These are phyloP conservation scores for Diachrysia chrysitis DNA, from an alignment of 2,888 invertebrate species.

Conservation along the genomic window DNA sequence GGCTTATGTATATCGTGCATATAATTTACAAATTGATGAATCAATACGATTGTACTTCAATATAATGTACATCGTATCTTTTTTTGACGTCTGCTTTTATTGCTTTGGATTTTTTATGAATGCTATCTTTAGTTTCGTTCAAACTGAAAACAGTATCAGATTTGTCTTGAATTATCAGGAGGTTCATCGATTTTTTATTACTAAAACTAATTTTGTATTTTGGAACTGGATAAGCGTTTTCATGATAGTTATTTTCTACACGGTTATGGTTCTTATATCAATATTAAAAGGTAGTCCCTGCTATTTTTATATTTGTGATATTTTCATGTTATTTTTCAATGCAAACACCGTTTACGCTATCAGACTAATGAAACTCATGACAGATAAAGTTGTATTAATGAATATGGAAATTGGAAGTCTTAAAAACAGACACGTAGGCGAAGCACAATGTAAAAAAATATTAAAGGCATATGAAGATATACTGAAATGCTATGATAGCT, in stretches of 20 bases:
- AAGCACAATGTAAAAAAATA: neutral
- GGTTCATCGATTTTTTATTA: conserved; percentile 9
- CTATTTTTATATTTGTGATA: neutral
- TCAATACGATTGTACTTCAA: neutral
- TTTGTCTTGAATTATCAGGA: conserved; percentile 21
- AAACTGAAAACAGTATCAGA: neutral
- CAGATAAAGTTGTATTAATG: conserved; percentile 28
- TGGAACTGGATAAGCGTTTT: neutral
- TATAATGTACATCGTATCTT: neutral
- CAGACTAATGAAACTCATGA: conserved; percentile 31
- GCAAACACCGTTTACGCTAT: conserved; percentile 25
- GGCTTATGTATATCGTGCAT: neutral
- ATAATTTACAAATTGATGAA: neutral
- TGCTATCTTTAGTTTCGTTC: neutral
- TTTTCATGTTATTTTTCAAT: conserved; percentile 27
- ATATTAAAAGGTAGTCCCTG: neutral
- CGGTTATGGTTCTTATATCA: neutral
- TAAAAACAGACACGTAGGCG: neutral
- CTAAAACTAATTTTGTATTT: neutral
- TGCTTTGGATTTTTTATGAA: neutral
- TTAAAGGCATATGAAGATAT: conserved; percentile 31
- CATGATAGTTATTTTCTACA: neutral
- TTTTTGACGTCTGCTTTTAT: neutral
- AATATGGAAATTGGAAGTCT: neutral
- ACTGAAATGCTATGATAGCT: conserved; percentile 28